These are phyloP conservation scores for Tyrannus savana DNA, from an alignment of 2,113 vertebrate species.

Conservation along the genomic window DNA sequence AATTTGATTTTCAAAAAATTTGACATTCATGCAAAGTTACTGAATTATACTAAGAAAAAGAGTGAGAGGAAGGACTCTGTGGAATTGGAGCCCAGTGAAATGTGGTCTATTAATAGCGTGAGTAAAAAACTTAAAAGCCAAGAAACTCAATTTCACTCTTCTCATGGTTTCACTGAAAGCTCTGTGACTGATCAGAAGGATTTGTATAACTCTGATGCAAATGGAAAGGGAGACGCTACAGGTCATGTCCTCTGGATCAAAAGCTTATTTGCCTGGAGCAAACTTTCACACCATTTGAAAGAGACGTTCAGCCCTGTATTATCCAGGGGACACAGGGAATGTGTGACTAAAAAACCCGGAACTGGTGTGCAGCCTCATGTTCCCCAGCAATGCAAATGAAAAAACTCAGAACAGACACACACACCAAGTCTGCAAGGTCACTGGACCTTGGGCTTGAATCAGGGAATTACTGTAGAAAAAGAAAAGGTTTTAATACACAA, in stretches of 20 bases:
- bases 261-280: background rate
- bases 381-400: background rate
- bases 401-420: background rate
- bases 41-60: background rate
- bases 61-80: background rate
- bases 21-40: background rate
- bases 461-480: background rate
- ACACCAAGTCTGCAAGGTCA: background rate
- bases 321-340: background rate
- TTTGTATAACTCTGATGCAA: background rate
- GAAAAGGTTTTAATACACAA: background rate
- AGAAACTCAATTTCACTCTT: background rate
- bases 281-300: background rate
- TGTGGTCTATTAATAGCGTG: background rate
- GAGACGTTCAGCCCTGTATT: background rate
- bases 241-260: background rate
- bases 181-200: background rate
- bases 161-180: background rate
- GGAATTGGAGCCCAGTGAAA: background rate
- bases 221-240: background rate
- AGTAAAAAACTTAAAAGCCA: background rate
- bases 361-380: background rate
- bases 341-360: background rate
- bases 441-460: background rate
- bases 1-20: background rate